Evolutionary conservation across 2,888 invertebrate species (phyloP), one percentile per base, ranked within the genome.

Genomic region (Caenorhabditis angaria): DNA sequence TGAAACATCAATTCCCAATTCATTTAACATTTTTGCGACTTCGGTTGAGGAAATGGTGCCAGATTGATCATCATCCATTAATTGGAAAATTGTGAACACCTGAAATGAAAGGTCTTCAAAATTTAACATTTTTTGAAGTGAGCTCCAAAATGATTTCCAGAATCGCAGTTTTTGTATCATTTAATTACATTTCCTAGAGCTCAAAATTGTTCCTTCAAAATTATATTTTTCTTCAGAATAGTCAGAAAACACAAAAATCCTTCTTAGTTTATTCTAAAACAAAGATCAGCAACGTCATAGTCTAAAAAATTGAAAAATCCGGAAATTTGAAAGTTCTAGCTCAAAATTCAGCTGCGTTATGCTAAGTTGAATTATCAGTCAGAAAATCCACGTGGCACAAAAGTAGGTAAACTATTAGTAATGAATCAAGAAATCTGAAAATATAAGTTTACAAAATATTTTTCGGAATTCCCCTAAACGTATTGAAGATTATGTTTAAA

Each of bases 61-160:
- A 0, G 80, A 80, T 10, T 75, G 71, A 61, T 82, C 82, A 51
- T 82, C 82, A 64, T 82, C 82, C 82, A 82, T 82, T 14, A 80
- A 61, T 54, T 80, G 69, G 76, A 82, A 82, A 28, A 82, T 80
- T 53, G 71, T 75, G 71, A 79, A 78, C 22, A 82, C 78, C 80
- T 80, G 60, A 22, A 27, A 54, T 14, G 1, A 54, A 27, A 8
- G 6, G 10, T 14, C n/a, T 48, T 20, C 18, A 8, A 48, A 10
- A 18, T 57, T 57, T 60, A 29, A 22, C 6, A 24, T n/a, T 48
- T 48, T 60, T 20, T 47, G 48, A 47, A 47, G 25, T 18, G 8
- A 10, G 35, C 35, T 35, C 35, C 8, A n/a, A n/a, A n/a, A n/a
- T n/a, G 35, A 35, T 35, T 35, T 35, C 35, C 6, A 51, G 10